Percentiles rank a stretch among this genome's conserved stretches.
These are phyloP conservation scores for Stegodyphus dumicola DNA, from an alignment of 1,140 invertebrate genomes.

Conservation along the genomic window DNA sequence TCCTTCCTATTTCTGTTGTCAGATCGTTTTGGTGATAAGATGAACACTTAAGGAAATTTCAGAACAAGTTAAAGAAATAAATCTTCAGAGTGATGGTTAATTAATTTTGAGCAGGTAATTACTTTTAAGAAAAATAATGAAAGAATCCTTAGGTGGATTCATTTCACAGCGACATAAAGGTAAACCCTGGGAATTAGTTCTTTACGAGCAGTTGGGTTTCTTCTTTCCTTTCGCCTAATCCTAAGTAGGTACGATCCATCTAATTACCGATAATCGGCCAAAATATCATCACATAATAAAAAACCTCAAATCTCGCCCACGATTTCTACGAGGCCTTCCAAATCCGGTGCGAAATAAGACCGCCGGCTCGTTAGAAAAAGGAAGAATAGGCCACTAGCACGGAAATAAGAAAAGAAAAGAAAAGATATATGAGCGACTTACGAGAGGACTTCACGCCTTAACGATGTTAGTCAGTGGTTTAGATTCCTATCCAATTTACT, in stretches of 20 bases:
- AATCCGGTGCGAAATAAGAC: constrained; percentile 27
- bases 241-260: constrained; percentile 18
- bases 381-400: constrained; percentile 7
- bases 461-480: constrained; percentile 58
- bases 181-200: not conserved
- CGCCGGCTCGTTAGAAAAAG: constrained; percentile 48
- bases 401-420: constrained; percentile 5
- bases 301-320: constrained; percentile 3
- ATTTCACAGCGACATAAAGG: too few species aligned
- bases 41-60: too few species aligned
- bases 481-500: constrained; percentile 59
- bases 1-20: too few species aligned
- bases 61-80: too few species aligned
- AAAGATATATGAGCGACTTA: constrained; percentile 58
- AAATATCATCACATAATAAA: constrained; percentile 19
- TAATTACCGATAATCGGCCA: constrained; percentile 26
- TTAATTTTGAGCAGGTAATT: too few species aligned
- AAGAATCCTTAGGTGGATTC: too few species aligned
- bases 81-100: too few species aligned
- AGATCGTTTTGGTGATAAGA: too few species aligned
- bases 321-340: constrained; percentile 4
- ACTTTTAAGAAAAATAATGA: too few species aligned
- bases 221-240: not conserved
- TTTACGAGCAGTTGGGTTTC: not conserved
- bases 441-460: constrained; percentile 54